Evolutionary conservation across 92 coral and sea anemone species (phyloP), one percentile per base, ranked within the genome.

Genomic region (Zoanthus gigantus): DNA sequence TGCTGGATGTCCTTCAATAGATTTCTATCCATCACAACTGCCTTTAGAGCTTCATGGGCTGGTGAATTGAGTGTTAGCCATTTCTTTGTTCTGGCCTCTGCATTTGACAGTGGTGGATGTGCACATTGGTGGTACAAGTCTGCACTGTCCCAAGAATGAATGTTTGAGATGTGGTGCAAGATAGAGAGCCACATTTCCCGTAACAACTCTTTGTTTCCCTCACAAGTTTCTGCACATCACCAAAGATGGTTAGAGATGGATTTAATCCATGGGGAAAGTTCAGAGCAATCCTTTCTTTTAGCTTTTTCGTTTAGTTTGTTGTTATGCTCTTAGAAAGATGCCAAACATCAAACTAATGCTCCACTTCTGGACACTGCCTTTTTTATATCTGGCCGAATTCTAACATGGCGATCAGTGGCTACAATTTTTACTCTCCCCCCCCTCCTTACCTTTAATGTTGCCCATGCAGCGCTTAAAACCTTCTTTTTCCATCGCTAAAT

Each of bases 381-480:
- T 74, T 74, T 50, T 9, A 23, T 42, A 9, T 46, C 83, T 4
- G 42, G 37, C 72, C 10, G 72, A 37, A 74, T 87, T 3, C 79
- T 32, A 9, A 56, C 45, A 76, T 44, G 89, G 11, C 89, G 44
- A 58, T 86, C 77, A 37, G 85, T 87, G 28, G 86, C 65, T 2
- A 56, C 45, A 86, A 45, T 44, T 37, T 54, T 4, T 71, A 42
- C 66, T 58, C 10, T n/a, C n/a, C n/a, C 54, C 8, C 34, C 23
- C 10, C 10, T 32, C 72, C 42, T 29, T 67, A 29, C 37, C 72
- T 11, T 67, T 23, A 23, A 17, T 67, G 46, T 30, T 71, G 16
- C 45, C 81, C 65, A 91, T 28, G 60, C 86, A 83, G 2, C 92
- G 60, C 76, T 77, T 32, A 45, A 88, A 88, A 31, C 94, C 94